Evolutionary conservation across 2,888 invertebrate genomes (phyloP), one percentile per base, ranked within the genome.

Genomic region (Cotesia congregata): DNA sequence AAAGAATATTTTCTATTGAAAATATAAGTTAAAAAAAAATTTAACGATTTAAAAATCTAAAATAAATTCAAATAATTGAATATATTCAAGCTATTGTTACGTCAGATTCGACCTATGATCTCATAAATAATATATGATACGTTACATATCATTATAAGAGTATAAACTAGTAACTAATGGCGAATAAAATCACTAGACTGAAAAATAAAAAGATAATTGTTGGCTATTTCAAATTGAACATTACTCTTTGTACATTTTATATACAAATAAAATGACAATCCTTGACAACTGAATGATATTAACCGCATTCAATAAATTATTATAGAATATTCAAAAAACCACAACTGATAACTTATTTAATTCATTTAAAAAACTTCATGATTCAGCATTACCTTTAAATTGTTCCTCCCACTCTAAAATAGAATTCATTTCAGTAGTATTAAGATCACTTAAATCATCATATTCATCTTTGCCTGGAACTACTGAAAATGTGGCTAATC

Each of bases 361-460:
- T 30, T 30, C 30, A 30, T 30, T 30, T 30, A 30, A 30, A 30
- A 30, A 30, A 30, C 30, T 30, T 30, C 30, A 50, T 50, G 50
- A 50, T 9, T 30, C 39, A 39, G 9, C 60, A 50, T 86, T 91
- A 96, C 97, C 98, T 93, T 95, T 95, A 90, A 99, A 97, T 90
- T 98, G 98, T 90, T 95, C 95, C 90, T 98, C 98, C 99, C 99
- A 99, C 91, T 99, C 98, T 82, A 93, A 93, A 6, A 98, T 95
- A 30, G 97, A 96, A 83, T 97, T 97, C 97, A 98, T 97, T 91
- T 99, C 96, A 91, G 95, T 93, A 12, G 95, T 93, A 87, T 94
- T 95, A 75, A 99, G 93, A 90, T 99, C 98, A 89, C 96, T 96
- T 75, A 99, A 92, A 90, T 99, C 98, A 91, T 99, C 98, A 90